phyloP scores from a whole-genome alignment of 2,113 vertebrate species.

The Lamprotornis superbus region DNA sequence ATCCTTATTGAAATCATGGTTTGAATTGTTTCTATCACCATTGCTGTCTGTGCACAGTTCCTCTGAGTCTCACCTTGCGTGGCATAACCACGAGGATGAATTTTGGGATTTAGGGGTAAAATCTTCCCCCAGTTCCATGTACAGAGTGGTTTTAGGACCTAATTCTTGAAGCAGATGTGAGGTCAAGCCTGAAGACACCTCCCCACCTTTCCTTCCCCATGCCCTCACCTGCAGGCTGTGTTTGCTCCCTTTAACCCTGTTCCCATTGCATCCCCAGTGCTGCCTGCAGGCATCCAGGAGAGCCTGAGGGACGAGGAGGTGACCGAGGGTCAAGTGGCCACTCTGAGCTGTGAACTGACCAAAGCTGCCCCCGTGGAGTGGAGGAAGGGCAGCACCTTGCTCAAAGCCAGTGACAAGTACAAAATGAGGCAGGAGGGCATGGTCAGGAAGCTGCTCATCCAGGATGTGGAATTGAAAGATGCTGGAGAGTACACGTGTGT shows the following conservation, averaged over 20 bases:
- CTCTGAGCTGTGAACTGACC: constrained; percentile 78
- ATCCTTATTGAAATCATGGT: neutral
- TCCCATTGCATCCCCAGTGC: constrained; percentile 3
- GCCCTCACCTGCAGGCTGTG: neutral
- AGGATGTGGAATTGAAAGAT: constrained; percentile 59
- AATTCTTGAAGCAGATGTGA: neutral
- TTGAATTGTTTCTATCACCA: too few relatives aligned
- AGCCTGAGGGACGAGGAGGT: constrained; percentile 70
- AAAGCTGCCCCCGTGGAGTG: constrained; percentile 70
- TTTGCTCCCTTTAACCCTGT: neutral
- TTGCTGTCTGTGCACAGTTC: neutral
- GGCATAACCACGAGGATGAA: fast-evolving
- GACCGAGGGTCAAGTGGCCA: constrained; percentile 42
- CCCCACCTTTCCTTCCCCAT: neutral
- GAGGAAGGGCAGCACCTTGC: constrained; percentile 67
- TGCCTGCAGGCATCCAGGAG: constrained; percentile 69
- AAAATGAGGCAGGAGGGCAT: constrained; percentile 66
- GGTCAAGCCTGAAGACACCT: neutral
- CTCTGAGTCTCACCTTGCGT: neutral
- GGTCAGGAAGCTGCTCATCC: constrained; percentile 66
- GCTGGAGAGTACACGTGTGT: constrained; percentile 75
- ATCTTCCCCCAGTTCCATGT: fast-evolving
- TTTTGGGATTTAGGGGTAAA: neutral
- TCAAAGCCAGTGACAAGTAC: constrained; percentile 64
- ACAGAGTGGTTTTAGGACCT: neutral